Base-by-base conservation (phyloP, 2,113 vertebrate species). In the Laticauda colubrina region DNA sequence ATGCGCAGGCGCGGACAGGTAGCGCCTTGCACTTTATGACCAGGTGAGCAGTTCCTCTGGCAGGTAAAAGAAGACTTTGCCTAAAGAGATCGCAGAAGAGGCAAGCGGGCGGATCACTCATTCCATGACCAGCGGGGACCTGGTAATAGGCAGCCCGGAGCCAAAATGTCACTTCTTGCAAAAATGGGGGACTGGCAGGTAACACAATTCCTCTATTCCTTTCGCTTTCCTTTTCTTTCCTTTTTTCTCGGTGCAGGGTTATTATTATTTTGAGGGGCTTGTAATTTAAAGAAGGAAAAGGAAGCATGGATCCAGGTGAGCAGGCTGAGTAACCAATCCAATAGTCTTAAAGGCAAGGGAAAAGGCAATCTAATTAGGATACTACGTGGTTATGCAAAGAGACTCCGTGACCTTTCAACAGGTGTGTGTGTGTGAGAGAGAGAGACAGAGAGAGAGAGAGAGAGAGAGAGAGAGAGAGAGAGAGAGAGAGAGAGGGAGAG, bases 121-220 rank as follows among this genome's bases (percentile, higher is more conserved):
- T 96, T 97, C 97, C 96, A 97, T 98, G 97, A 98, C 97, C 97
- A 90, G 97, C 95, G 94, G 97, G 96, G 95, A 95, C 87, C 94
- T 54, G 89, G 89, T 92, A 95, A 96, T 90, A 94, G 93, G 95
- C 89, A 97, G 96, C 95, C 95, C 92, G 54, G 93, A 97, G 96
- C 95, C 95, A 98, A 94, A 96, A 99, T 99, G 99, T 99, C 99
- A 97, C 95, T 99, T 96, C 98, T 99, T 97, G 98, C 98, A 97
- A 98, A 98, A 98, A 99, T 99, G 98, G 98, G 98, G 95, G 99
- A 99, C 96, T 99, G 99, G 99, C 98, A 99, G 99, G 99, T 99
- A 99, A 95, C 97, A 91, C 45, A 94, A 91, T 92, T 87, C 89
- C 87, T n/a, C 3, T 85, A 86, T 90, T 87, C 34, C 45, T 89